Percentiles rank a stretch among this genome's conserved stretches.
Evolutionary conservation across 2,888 invertebrate genomes (phyloP).

Genomic region (Cecidostiba fungosa): DNA sequence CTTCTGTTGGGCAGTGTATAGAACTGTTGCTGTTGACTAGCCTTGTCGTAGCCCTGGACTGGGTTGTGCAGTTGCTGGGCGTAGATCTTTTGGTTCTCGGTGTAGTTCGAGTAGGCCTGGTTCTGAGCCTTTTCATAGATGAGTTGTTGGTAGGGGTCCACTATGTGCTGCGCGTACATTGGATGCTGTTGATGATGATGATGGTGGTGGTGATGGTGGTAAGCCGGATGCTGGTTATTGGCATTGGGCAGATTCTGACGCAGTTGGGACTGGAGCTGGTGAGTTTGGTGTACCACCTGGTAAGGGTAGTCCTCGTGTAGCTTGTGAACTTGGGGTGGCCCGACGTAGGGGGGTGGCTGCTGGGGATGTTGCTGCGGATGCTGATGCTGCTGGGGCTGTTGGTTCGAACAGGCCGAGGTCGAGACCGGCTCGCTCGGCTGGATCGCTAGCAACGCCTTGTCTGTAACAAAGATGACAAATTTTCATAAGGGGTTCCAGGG

Average conservation of each 20-base stretch:
- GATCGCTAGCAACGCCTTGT: slow-evolving; percentile 74
- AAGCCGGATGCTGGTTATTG: slow-evolving; percentile 34
- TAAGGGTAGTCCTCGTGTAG: slow-evolving; percentile 60
- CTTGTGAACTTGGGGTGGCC: slow-evolving; percentile 69
- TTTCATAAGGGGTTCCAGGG: background rate
- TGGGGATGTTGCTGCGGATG: slow-evolving; percentile 59
- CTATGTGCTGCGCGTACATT: slow-evolving; percentile 24
- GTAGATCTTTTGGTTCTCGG: slow-evolving; percentile 62
- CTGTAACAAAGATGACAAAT: slow-evolving; percentile 69
- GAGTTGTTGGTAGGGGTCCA: slow-evolving; percentile 49
- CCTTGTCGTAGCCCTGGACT: slow-evolving; percentile 61
- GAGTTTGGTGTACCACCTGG: slow-evolving; percentile 54
- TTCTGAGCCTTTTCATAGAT: slow-evolving; percentile 45
- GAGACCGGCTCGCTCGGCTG: slow-evolving; percentile 63
- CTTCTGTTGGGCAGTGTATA: slow-evolving; percentile 81
- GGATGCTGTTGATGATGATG: slow-evolving; percentile 41
- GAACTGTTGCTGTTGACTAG: slow-evolving; percentile 70
- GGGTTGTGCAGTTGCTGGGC: slow-evolving; percentile 65
- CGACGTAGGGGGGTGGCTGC: slow-evolving; percentile 73
- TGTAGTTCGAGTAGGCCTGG: slow-evolving; percentile 43
- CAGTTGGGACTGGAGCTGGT: slow-evolving; percentile 51
- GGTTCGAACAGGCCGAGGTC: slow-evolving; percentile 68
- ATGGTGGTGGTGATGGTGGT: slow-evolving; percentile 62
- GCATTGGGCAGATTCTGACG: slow-evolving; percentile 37
- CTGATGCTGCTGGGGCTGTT: slow-evolving; percentile 63